A percentile compares a stretch with the other conserved stretches of the same genome.
Conservation (phyloP, 2,888 invertebrate genomes). For the Lepeophtheirus nordmannii region DNA sequence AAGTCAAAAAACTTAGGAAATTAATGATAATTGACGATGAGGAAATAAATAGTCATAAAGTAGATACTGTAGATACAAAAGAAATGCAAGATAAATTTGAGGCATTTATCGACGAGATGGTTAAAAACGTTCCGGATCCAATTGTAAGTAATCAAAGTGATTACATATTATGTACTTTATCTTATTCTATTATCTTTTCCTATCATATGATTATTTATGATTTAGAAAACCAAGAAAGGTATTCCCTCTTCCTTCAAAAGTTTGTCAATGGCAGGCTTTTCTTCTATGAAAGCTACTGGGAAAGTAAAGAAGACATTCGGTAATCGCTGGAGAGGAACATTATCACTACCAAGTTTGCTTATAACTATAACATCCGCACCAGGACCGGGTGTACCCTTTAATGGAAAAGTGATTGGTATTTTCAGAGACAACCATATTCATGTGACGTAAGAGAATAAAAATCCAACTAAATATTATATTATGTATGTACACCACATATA, state of each 20-base stretch:
- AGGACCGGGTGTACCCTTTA: slow-evolving; percentile 16
- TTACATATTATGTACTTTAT: too few species aligned
- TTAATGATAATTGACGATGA: too few species aligned
- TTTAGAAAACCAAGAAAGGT: slow-evolving; percentile 17
- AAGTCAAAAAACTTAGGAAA: too few species aligned
- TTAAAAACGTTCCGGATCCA: slow-evolving; percentile 1
- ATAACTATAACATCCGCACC: background rate
- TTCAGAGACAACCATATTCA: slow-evolving; percentile 1
- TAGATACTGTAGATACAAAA: background rate
- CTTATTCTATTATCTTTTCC: too few species aligned
- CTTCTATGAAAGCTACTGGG: background rate
- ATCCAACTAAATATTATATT: too few species aligned
- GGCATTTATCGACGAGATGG: background rate
- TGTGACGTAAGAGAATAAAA: background rate
- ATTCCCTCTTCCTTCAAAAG: background rate
- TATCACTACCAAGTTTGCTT: background rate
- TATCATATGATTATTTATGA: background rate
- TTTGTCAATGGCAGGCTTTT: slow-evolving; percentile 1
- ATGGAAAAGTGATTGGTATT: slow-evolving; percentile 12
- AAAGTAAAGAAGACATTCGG: background rate
- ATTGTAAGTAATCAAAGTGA: slow-evolving; percentile 5
- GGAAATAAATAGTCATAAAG: background rate
- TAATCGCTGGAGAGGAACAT: background rate
- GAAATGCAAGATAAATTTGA: background rate
- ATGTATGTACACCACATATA: too few species aligned